Evolutionary conservation across 1,140 invertebrate species (phyloP), one percentile per base, ranked within the genome.

Genomic region (Lanistes nyassanus): DNA sequence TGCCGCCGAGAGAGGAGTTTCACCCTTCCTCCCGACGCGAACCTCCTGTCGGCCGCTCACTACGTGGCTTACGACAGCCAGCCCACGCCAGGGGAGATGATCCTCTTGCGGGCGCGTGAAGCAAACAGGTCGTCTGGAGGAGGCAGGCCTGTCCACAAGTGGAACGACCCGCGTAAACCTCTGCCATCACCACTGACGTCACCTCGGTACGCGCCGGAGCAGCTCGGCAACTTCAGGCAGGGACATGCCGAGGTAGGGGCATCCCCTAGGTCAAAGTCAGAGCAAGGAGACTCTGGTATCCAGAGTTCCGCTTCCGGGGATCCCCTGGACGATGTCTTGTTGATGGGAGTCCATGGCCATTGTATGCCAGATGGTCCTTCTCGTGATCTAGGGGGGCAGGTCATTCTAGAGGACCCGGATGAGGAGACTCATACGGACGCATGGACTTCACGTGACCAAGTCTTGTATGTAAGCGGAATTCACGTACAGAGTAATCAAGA

Each of bases 11-110:
- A 72, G 39, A 58, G 67, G 16, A 66, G 65, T 13, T 66, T 75
- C 29, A 34, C 67, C 0, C 36, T 73, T 6, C 39, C 55, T 19
- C 42, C 53, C 13, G 62, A 60, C 23, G 34, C 29, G 11, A 39
- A 36, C 42, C 16, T 71, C 11, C 36, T 53, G 42, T 34, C 68
- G 39, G 47, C 60, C 13, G 37, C 47, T 29, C 73, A 74, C 39
- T 75, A 72, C 67, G 60, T 75, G 55, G 21, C 47, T n/a, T 67
- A 68, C 67, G 66, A 69, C 42, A 70, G n/a, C 21, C 66, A 68
- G 34, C 74, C 68, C 47, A 78, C 77, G n/a, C 56, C 58, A 31
- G 77, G 77, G n/a, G 77, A 78, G 68, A 51, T 72, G 56, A 73
- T 39, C n/a, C 36, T 78, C 9, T 55, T 58, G 60, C 37, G 51